Base-by-base conservation (phyloP, 2,888 invertebrate genomes). In the Pollenia labialis region DNA sequence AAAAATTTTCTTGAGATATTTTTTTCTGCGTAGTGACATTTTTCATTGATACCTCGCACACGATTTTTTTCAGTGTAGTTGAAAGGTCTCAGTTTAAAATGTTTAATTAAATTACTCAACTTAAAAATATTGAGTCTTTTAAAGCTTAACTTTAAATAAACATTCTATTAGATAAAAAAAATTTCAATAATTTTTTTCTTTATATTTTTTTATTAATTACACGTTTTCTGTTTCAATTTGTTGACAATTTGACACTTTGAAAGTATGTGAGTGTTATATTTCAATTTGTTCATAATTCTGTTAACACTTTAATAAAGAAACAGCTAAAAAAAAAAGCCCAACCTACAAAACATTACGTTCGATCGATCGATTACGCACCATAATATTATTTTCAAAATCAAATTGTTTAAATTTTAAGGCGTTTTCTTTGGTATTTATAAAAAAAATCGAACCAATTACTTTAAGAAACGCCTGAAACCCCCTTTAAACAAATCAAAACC, bases 161-260 rank as follows among this genome's bases (percentile, higher is more conserved):
- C 32, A n/a, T 23, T 56, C 3, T 12, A 12, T 7, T 11, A 56
- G 56, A 56, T 52, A 52, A 10, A 52, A 8, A 52, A 18, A 40
- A 4, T 58, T 46, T 54, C 54, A 46, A 77, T 23, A 42, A 44
- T n/a, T 64, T n/a, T 44, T 68, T 79, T 64, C 16, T 58, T 11
- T 16, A 40, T 71, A 44, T 77, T 46, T 44, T 46, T 60, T 72
- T 52, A 32, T 62, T 79, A 80, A 76, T 86, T 81, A 76, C 86
- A 80, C 80, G 83, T 86, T 86, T 75, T 71, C 44, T 32, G 42
- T 80, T 86, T 83, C 69, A 86, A 83, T 80, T 86, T 80, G 75
- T 81, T 86, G 86, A 83, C 83, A 83, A 66, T 83, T 76, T 86
- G 86, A 86, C 83, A 86, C 71, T 76, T 58, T 52, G 44, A 52